Base-by-base conservation (phyloP, 2,888 invertebrate species). In the Holacanthella duospinosa region DNA sequence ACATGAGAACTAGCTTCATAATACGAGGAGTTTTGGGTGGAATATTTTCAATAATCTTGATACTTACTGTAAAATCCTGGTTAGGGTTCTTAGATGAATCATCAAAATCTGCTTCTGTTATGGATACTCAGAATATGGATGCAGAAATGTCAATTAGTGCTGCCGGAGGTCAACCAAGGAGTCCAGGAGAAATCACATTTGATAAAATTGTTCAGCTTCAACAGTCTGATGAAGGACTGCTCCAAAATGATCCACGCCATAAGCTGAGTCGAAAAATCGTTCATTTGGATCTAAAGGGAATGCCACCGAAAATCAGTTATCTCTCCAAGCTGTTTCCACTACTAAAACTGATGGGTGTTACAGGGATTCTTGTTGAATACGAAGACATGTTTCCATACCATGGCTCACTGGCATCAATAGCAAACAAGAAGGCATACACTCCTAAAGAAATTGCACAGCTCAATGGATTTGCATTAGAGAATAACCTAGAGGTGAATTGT, bases 331-430 rank as follows among this genome's bases (percentile, higher is more conserved):
- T 91, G 0, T 81, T 90, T 63, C 83, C 83, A 0, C 77, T 84
- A 64, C 75, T 89, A 9, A 80, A 79, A 58, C 78, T 78, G 27
- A 75, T 85, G 48, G 86, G 89, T n/a, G 88, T 85, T 0, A 90
- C 86, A 27, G 89, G 88, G 0, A 75, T 92, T 19, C 78, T 91
- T 2, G 80, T 92, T 43, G 91, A 92, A 75, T 92, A 91, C 75
- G 91, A 92, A 76, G 91, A 92, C 73, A 89, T 87, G 86, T 91
- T 91, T 77, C 90, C 91, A 0, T 92, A 85, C 75, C 77, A 79
- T 36, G 86, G 83, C 0, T 75, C 75, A 6, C 76, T 88, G 6
- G 76, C 76, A 29, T 82, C 82, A 69, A 77, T 88, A 48, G 81
- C 84, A 53, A 84, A 86, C 2, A 77, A 76, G 1, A 85, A 86